Conservation (phyloP, 2,888 invertebrate species). For the Cataglyphis albicans region DNA sequence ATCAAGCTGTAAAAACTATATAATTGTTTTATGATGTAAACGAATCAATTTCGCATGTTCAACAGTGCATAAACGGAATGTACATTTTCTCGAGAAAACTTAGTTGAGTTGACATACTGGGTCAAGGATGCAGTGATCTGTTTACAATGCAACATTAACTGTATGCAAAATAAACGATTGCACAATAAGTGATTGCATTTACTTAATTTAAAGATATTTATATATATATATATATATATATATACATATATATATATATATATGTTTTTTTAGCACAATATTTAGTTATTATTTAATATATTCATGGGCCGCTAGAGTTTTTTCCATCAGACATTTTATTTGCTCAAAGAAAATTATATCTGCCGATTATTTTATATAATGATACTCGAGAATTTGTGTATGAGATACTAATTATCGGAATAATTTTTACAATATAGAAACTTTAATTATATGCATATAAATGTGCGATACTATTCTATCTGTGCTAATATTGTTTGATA, state of each 20-base stretch:
- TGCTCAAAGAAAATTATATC: neutral
- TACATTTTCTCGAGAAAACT: conserved; percentile 31
- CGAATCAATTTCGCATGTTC: conserved; percentile 29
- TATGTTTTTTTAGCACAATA: neutral
- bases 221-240: neutral
- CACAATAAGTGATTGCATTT: neutral
- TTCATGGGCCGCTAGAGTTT: neutral
- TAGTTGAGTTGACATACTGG: conserved; percentile 24
- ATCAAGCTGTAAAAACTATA: neutral
- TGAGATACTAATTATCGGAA: neutral
- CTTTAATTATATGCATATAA: neutral
- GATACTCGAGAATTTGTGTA: neutral
- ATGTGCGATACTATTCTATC: neutral
- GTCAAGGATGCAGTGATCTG: conserved; percentile 32
- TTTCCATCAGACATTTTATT: neutral
- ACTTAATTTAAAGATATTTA: conserved; percentile 1
- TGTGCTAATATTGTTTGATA: neutral
- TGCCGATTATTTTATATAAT: neutral
- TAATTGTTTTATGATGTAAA: conserved; percentile 35
- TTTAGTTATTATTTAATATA: neutral
- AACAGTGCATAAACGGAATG: conserved; percentile 39
- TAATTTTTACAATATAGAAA: neutral
- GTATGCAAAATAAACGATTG: conserved; percentile 2
- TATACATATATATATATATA: neutral
- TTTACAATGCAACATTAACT: conserved; percentile 14